A percentile compares a stretch with the other conserved stretches of the same genome.
phyloP scores from a whole-genome alignment of 1,140 invertebrate species.

The Galendromus occidentalis region DNA sequence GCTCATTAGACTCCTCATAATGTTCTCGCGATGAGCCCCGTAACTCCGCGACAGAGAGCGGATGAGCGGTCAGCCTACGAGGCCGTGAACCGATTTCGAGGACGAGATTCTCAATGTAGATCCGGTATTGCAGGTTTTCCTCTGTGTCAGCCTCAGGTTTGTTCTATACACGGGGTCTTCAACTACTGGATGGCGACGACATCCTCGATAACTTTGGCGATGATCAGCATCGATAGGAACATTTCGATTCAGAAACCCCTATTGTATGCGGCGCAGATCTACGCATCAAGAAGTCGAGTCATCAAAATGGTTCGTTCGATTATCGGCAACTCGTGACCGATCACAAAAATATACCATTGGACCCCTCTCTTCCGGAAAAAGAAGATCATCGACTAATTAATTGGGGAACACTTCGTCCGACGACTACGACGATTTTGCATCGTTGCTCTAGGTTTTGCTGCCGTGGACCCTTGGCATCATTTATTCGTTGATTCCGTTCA shows the following conservation, averaged over 20 bases:
- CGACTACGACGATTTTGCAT: too few species aligned
- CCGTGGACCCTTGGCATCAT: conserved; percentile 9
- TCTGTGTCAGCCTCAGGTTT: conserved; percentile 18
- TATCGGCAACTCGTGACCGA: too few species aligned
- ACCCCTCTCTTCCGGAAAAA: too few species aligned
- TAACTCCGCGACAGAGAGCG: too few species aligned
- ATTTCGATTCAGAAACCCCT: conserved; percentile 24
- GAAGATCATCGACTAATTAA: too few species aligned
- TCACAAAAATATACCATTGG: too few species aligned
- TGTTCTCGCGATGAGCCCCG: too few species aligned
- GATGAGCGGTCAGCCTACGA: too few species aligned
- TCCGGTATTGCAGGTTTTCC: background rate
- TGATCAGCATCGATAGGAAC: conserved; percentile 26
- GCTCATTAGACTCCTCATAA: too few species aligned
- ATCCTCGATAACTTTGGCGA: conserved; percentile 27
- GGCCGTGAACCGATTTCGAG: too few species aligned
- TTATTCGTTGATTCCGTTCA: background rate
- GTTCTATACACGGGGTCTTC: conserved; percentile 23
- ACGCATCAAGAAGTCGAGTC: conserved; percentile 16
- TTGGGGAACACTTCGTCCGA: too few species aligned
- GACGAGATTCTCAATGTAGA: too few species aligned
- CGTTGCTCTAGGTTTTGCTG: background rate
- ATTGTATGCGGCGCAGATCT: conserved; percentile 21
- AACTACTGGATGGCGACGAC: conserved; percentile 28
- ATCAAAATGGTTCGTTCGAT: conserved; percentile 5